Percentiles rank a stretch among this genome's conserved stretches.
These are phyloP conservation scores for Acyrthosiphon pisum DNA, from an alignment of 1,140 invertebrate species.

Conservation along the genomic window DNA sequence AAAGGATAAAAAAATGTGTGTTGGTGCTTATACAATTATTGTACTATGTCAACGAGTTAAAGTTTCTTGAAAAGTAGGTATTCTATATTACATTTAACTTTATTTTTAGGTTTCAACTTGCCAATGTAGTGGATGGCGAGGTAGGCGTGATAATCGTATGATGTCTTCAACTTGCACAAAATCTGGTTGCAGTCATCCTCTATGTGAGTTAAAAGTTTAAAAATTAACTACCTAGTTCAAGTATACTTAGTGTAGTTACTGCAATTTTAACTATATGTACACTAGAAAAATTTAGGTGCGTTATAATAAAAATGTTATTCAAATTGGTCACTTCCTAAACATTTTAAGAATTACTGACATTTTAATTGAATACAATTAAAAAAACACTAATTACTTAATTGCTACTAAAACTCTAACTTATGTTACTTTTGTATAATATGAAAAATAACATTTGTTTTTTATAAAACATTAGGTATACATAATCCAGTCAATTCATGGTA, in stretches of 20 bases:
- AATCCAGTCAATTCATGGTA: too few species aligned
- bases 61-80: not conserved
- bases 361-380: too few species aligned
- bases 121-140: conserved; percentile 27
- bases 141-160: not conserved
- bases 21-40: not conserved
- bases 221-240: not conserved
- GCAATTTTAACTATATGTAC: not conserved
- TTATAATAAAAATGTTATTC: not conserved
- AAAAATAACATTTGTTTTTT: not conserved
- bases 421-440: too few species aligned
- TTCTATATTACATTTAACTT: not conserved
- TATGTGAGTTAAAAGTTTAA: conserved; percentile 25
- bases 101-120: conserved; percentile 16
- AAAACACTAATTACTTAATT: too few species aligned
- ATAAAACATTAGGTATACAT: not conserved
- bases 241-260: not conserved
- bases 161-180: conserved; percentile 29
- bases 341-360: too few species aligned
- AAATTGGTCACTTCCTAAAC: not conserved
- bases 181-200: conserved; percentile 13
- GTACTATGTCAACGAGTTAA: not conserved
- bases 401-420: too few species aligned
- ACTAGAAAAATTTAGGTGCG: not conserved
- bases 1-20: not conserved